These are phyloP conservation scores for Laothoe populi DNA, from an alignment of 2,888 invertebrate species.

Conservation along the genomic window DNA sequence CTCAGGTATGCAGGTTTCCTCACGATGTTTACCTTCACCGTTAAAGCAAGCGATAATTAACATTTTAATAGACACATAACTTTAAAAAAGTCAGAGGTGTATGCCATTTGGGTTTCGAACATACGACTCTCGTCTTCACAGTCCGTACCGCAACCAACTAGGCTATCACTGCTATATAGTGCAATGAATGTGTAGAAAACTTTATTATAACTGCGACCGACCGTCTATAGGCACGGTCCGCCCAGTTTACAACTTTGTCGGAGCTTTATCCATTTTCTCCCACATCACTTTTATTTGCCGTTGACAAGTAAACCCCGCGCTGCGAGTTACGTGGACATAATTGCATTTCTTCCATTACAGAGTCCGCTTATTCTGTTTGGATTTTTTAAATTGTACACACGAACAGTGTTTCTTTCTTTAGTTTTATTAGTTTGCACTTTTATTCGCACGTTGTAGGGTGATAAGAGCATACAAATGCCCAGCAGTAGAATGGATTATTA, in stretches of 20 bases:
- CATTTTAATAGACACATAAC: too few relatives aligned
- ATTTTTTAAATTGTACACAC: not conserved
- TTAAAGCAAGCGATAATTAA: too few relatives aligned
- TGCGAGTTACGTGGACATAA: slow-evolving; percentile 7
- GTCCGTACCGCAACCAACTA: too few relatives aligned
- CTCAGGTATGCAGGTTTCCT: too few relatives aligned
- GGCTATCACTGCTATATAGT: not conserved
- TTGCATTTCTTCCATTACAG: slow-evolving; percentile 7
- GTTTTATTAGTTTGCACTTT: not conserved
- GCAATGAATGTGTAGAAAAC: not conserved
- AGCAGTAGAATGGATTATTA: too few relatives aligned
- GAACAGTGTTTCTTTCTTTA: too few relatives aligned
- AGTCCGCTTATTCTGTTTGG: slow-evolving; percentile 12
- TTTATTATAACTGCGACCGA: not conserved
- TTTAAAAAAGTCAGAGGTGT: too few relatives aligned
- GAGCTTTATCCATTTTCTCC: slow-evolving; percentile 12
- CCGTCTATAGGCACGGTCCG: not conserved
- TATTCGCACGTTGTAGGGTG: too few relatives aligned
- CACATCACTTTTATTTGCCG: slow-evolving; percentile 1
- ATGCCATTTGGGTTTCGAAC: too few relatives aligned
- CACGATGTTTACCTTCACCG: too few relatives aligned
- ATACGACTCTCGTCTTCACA: too few relatives aligned
- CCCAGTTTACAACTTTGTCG: slow-evolving; percentile 13
- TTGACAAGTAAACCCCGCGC: slow-evolving; percentile 5
- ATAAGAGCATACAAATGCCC: too few relatives aligned